These are phyloP conservation scores for Rhagophthalmus giganteus DNA, from an alignment of 2,888 invertebrate species.

Conservation along the genomic window DNA sequence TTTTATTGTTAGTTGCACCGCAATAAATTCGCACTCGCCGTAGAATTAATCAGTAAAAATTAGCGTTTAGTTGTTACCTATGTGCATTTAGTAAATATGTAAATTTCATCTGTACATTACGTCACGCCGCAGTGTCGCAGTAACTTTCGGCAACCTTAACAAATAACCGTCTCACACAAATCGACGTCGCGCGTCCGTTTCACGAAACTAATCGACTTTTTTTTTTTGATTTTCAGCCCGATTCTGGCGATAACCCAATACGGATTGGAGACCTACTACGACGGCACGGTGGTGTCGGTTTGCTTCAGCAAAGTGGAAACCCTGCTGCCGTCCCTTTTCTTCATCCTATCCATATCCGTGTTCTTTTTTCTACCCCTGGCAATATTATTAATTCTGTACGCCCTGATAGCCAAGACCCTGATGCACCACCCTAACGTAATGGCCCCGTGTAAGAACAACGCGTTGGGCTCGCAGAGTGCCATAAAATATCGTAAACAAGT, in stretches of 20 bases:
- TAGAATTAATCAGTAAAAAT: conserved; percentile 8
- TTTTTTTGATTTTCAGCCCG: conserved; percentile 65
- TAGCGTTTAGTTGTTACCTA: neutral
- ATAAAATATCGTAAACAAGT: conserved; percentile 78
- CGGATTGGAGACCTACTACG: conserved; percentile 70
- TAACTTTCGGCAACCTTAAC: no score
- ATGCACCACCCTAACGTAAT: conserved; percentile 75
- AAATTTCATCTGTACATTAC: no score
- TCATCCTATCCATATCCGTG: conserved; percentile 75
- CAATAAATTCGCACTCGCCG: conserved; percentile 10
- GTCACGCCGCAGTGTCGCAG: no score
- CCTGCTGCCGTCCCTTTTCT: conserved; percentile 78
- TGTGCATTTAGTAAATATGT: no score
- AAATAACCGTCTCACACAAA: no score
- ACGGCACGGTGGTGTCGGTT: conserved; percentile 72
- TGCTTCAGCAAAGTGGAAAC: conserved; percentile 81
- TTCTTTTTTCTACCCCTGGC: conserved; percentile 86
- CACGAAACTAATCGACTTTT: conserved; percentile 1
- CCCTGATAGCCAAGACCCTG: conserved; percentile 81
- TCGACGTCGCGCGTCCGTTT: neutral
- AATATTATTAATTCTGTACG: conserved; percentile 79
- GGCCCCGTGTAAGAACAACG: conserved; percentile 62
- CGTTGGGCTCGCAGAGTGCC: conserved; percentile 59
- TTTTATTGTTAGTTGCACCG: conserved; percentile 12
- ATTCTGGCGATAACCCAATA: conserved; percentile 81